Evolutionary conservation across 2,888 invertebrate species (phyloP).

Genomic region (Micropterix aruncella): DNA sequence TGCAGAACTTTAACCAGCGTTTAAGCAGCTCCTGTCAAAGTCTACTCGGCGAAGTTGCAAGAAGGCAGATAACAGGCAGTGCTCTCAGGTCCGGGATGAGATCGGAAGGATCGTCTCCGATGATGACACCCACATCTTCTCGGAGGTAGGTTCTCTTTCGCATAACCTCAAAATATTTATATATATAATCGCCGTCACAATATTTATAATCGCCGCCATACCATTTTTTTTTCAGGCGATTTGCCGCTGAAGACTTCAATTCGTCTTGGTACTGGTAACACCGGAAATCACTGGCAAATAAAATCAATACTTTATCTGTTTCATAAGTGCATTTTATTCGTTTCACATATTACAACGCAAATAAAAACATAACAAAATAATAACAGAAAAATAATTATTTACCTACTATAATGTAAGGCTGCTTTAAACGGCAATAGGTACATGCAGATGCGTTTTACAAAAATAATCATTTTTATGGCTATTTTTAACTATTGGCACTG

Average conservation of each 20-base stretch:
- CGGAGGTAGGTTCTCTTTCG: not conserved
- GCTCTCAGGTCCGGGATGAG: not conserved
- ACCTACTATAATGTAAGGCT: too few species aligned
- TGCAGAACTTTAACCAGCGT: slow-evolving; percentile 35
- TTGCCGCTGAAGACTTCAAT: not conserved
- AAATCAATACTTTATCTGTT: too few species aligned
- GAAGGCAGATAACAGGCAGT: slow-evolving; percentile 16
- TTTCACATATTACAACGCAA: too few species aligned
- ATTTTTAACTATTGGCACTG: too few species aligned
- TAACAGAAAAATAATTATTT: too few species aligned
- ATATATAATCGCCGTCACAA: not conserved
- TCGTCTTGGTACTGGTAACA: not conserved
- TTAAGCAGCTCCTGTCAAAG: slow-evolving; percentile 32
- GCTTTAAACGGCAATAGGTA: too few species aligned
- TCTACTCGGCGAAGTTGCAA: slow-evolving; percentile 30
- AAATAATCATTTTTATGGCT: too few species aligned
- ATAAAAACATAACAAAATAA: too few species aligned
- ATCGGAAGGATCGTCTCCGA: not conserved
- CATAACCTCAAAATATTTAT: not conserved
- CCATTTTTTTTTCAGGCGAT: not conserved
- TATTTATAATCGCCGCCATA: not conserved
- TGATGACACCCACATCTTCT: not conserved
- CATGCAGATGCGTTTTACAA: too few species aligned
- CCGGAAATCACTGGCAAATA: too few species aligned
- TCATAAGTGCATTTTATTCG: too few species aligned